Base-by-base conservation (phyloP, 2,797 vertebrate genomes). In the Xenopus petersii region DNA sequence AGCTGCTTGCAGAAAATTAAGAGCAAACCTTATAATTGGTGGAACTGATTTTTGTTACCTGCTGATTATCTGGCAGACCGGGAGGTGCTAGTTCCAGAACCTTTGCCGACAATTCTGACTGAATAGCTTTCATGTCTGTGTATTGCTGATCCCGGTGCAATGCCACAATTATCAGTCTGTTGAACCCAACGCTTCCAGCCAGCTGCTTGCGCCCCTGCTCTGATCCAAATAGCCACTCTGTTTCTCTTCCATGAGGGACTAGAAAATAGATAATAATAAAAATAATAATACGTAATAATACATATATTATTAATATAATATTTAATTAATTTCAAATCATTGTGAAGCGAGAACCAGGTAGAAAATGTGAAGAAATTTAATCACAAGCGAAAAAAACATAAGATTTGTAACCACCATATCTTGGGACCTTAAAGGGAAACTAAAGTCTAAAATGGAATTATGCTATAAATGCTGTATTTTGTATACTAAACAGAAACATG, bases 241-340 rank as follows among this genome's bases (percentile, higher is more conserved):
- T 95, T 86, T 99, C 98, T 70, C 94, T 91, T 65, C 96, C 96
- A 83, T 98, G 96, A 7, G 97, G 98, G 75, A 98, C 98, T 99
- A 76, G 59, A 80, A 82, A 74, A 82, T 61, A 59, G 7, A 48
- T 17, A 11, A 42, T 26, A 26, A 30, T 2, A 30, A 30, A 30
- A 30, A 2, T 2, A 30, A 30, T 30, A 30, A 30, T 30, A 30
- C 26, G 4, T 4, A 30, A 30, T 30, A 30, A 30, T 30, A 30
- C 2, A 30, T 30, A n/a, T n/a, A n/a, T n/a, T n/a, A n/a, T n/a
- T n/a, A n/a, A n/a, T n/a, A n/a, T n/a, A n/a, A n/a, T n/a, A n/a
- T n/a, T 49, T 36, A 36, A 49, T 49, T 21, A 21, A 21, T 21
- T 21, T 21, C 21, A 21, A 21, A 21, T 21, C 21, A 21, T 21